Evolutionary conservation across 2,888 invertebrate species (phyloP).

Genomic region (Heteropelma amictum): DNA sequence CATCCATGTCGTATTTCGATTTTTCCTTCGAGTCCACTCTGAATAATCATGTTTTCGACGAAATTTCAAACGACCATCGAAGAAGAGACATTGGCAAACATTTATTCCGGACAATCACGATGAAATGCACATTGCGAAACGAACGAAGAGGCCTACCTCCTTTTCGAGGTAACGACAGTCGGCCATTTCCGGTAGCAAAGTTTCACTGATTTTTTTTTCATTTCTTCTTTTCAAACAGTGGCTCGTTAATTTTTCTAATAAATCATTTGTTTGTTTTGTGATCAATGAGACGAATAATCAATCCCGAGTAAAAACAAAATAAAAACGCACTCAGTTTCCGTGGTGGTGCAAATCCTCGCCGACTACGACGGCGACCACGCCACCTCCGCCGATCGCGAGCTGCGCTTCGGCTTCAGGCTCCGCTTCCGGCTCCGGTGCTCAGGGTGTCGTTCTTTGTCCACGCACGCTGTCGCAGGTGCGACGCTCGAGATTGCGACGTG

Average conservation of each 20-base stretch:
- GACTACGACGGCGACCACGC: conserved; percentile 72
- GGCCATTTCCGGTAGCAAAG: background rate
- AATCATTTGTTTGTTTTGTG: too few relatives aligned
- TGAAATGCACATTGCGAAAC: too few relatives aligned
- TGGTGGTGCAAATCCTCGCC: conserved; percentile 77
- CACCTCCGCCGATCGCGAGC: conserved; percentile 61
- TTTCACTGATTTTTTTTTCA: too few relatives aligned
- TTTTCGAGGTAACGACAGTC: background rate
- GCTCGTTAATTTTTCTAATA: too few relatives aligned
- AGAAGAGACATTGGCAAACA: too few relatives aligned
- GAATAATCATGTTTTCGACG: too few relatives aligned
- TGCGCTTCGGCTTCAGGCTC: conserved; percentile 64
- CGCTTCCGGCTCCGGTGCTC: conserved; percentile 75
- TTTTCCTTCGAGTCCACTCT: too few relatives aligned
- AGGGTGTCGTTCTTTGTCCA: conserved; percentile 93
- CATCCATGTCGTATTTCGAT: too few relatives aligned
- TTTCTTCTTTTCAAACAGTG: too few relatives aligned
- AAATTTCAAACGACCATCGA: too few relatives aligned
- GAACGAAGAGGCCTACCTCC: background rate
- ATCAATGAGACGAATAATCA: conserved; percentile 41
- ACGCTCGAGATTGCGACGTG: conserved; percentile 90
- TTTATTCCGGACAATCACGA: too few relatives aligned
- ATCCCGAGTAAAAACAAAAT: conserved; percentile 63
- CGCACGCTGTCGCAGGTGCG: conserved; percentile 94
- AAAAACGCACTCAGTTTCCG: conserved; percentile 73